A percentile compares a stretch with the other conserved stretches of the same genome.
Conservation (phyloP, 1,140 invertebrate species). For the Pantala flavescens region DNA sequence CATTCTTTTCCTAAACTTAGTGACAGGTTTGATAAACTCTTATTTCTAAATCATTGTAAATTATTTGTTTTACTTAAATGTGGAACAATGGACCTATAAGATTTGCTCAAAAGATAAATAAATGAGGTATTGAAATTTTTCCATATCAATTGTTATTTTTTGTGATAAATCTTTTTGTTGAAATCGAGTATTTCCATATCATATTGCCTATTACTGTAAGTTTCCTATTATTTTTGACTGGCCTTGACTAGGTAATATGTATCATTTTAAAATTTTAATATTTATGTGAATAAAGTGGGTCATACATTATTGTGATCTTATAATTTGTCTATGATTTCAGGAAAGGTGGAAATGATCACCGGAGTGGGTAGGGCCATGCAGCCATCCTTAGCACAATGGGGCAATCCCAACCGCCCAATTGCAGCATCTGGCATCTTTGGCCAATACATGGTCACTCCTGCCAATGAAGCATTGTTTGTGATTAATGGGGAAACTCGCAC, state of each 20-base stretch:
- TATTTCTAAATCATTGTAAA: neutral
- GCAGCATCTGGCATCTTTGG: slow-evolving; percentile 60
- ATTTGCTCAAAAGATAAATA: no score
- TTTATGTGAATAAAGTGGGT: no score
- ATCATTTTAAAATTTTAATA: no score
- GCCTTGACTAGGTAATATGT: no score
- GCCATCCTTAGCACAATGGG: slow-evolving; percentile 48
- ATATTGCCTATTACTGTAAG: no score
- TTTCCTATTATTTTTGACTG: no score
- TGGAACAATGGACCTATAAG: no score
- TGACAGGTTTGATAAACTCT: slow-evolving; percentile 43
- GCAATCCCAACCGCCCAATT: slow-evolving; percentile 55
- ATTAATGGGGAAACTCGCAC: slow-evolving; percentile 61
- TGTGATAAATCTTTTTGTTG: neutral
- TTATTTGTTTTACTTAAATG: neutral
- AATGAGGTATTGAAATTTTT: no score
- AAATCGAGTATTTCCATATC: no score
- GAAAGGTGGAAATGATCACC: slow-evolving; percentile 69
- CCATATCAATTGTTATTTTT: neutral
- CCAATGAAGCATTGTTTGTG: slow-evolving; percentile 60
- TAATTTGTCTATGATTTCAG: slow-evolving; percentile 29
- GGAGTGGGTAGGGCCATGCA: slow-evolving; percentile 55
- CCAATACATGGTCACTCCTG: slow-evolving; percentile 62
- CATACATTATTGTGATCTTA: no score
- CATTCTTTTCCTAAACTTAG: slow-evolving; percentile 61